Evolutionary conservation across 2,888 invertebrate genomes (phyloP).

Genomic region (Oeneis ivallda): DNA sequence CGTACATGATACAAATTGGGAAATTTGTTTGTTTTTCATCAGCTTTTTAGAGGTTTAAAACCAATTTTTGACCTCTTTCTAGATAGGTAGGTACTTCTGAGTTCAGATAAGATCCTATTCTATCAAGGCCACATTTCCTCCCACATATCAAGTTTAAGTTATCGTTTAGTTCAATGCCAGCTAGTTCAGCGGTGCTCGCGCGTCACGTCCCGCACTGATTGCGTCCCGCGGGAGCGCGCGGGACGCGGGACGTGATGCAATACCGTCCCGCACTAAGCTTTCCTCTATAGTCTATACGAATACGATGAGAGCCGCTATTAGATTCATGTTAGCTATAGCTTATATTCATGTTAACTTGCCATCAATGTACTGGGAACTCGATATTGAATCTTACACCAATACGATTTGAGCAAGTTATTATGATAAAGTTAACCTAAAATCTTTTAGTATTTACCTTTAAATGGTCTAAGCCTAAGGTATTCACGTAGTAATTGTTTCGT

Average conservation of each 20-base stretch:
- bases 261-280: conserved; percentile 3
- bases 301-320: neutral
- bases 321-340: neutral
- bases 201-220: conserved; percentile 34
- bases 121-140: neutral
- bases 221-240: conserved; percentile 34
- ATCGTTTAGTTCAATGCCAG: conserved; percentile 12
- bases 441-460: too few species aligned
- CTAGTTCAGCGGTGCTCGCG: neutral
- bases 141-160: conserved; percentile 23
- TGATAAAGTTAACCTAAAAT: too few species aligned
- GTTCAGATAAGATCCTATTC: neutral
- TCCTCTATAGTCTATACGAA: neutral
- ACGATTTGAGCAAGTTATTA: neutral
- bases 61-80: neutral
- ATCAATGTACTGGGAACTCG: neutral
- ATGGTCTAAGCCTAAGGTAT: too few species aligned
- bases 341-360: neutral
- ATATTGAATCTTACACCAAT: too few species aligned
- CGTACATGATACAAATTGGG: too few species aligned
- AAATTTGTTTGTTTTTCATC: too few species aligned
- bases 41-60: too few species aligned
- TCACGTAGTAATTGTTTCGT: too few species aligned
- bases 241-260: neutral
- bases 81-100: neutral